phyloP scores from a whole-genome alignment of 2,888 invertebrate species.

The Dichetophora obliterata region DNA sequence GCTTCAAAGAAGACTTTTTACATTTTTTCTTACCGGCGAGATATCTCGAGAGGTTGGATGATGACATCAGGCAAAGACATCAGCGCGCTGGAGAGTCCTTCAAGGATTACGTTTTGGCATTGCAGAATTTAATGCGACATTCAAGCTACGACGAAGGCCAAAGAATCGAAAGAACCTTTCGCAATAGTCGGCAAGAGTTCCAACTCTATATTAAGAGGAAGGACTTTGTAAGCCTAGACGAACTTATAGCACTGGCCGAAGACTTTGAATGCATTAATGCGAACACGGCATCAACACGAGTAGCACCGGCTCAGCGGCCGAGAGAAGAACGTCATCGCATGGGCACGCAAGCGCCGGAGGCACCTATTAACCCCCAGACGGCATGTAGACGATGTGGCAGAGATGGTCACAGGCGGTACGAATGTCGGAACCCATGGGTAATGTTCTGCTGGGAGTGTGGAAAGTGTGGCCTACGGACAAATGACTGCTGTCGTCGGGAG shows the following conservation, averaged over 20 bases:
- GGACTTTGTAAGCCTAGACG: background rate
- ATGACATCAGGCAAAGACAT: background rate
- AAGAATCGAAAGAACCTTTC: background rate
- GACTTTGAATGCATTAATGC: background rate
- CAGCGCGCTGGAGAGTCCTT: background rate
- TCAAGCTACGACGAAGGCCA: background rate
- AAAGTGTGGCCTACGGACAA: no score
- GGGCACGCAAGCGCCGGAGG: no score
- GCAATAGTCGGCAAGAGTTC: background rate
- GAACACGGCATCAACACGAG: no score
- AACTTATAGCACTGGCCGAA: background rate
- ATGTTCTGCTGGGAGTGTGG: no score
- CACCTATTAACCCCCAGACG: no score
- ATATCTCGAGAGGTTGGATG: background rate
- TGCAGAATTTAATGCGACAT: background rate
- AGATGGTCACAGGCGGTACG: no score
- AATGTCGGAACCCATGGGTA: no score
- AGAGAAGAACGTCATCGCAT: no score
- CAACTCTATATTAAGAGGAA: background rate
- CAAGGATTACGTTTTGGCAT: background rate
- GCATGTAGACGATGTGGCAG: no score
- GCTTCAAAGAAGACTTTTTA: background rate
- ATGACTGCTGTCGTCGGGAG: no score
- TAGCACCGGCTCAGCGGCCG: no score
- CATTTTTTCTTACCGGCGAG: background rate